phyloP scores from a whole-genome alignment of 2,113 vertebrate species.

The Nothoprocta pentlandii region DNA sequence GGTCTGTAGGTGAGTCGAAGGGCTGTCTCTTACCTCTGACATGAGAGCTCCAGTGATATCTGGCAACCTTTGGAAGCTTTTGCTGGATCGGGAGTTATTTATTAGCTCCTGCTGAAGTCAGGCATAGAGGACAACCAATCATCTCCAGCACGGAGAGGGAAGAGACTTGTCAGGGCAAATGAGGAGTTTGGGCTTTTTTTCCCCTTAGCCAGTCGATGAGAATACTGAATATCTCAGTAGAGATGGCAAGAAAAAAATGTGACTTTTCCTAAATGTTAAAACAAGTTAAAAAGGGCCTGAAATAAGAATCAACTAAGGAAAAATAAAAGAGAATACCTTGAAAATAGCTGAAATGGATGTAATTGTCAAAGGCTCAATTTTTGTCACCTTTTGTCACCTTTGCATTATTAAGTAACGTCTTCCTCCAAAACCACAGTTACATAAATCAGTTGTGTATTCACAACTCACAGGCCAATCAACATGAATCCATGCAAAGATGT shows the following conservation, averaged over 20 bases:
- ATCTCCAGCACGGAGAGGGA: neutral
- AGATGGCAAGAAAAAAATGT: constrained; percentile 13
- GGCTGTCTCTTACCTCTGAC: constrained; percentile 26
- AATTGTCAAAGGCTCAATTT: neutral
- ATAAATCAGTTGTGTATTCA: neutral
- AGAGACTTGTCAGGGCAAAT: constrained; percentile 33
- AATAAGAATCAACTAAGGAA: neutral
- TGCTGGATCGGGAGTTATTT: constrained; percentile 26
- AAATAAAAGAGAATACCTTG: neutral
- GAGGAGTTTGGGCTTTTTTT: constrained; percentile 11
- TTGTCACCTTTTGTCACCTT: neutral
- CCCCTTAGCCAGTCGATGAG: neutral
- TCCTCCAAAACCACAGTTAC: neutral
- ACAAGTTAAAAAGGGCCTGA: neutral
- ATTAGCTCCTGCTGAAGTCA: constrained; percentile 46
- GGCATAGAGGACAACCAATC: neutral
- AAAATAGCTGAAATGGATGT: neutral
- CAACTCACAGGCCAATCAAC: neutral
- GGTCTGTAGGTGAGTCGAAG: constrained; percentile 7
- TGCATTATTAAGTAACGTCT: neutral
- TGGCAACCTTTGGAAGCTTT: constrained; percentile 41
- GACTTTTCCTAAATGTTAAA: constrained; percentile 10
- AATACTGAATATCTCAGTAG: neutral
- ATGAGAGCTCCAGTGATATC: neutral
- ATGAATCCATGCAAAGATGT: neutral